A percentile compares a stretch with the other conserved stretches of the same genome.
Evolutionary conservation across 2,888 invertebrate genomes (phyloP).

Genomic region (Anoplius nigerrimus): DNA sequence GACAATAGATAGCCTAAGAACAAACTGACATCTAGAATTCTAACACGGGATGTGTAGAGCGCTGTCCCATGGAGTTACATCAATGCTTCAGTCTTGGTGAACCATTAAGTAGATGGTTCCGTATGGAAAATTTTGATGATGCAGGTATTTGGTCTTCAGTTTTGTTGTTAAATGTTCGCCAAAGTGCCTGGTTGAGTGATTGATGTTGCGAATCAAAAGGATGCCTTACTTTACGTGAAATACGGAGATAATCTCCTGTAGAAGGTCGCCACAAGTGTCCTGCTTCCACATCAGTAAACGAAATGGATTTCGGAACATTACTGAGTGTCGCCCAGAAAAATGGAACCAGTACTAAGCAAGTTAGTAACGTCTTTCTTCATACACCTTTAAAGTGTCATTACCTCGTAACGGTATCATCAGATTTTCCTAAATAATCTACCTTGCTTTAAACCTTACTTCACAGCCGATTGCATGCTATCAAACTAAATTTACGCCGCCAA

Average conservation of each 20-base stretch:
- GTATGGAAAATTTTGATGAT: conserved; percentile 4
- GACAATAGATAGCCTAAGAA: no score
- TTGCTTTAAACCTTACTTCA: conserved; percentile 42
- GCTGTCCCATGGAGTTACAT: no score
- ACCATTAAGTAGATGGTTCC: background rate
- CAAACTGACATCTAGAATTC: no score
- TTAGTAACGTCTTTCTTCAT: conserved; percentile 21
- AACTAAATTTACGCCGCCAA: conserved; percentile 88
- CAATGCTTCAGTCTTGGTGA: no score
- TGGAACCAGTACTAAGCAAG: conserved; percentile 70
- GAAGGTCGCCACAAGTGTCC: background rate
- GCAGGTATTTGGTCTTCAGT: background rate
- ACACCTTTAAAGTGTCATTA: background rate
- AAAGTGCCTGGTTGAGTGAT: background rate
- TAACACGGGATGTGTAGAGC: no score
- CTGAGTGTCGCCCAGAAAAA: conserved; percentile 81
- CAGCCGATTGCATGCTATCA: conserved; percentile 81
- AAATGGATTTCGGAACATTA: conserved; percentile 80
- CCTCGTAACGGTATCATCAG: background rate
- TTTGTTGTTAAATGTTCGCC: conserved; percentile 1
- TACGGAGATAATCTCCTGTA: background rate
- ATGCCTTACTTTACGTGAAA: conserved; percentile 1
- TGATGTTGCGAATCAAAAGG: background rate
- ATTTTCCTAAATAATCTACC: conserved; percentile 5
- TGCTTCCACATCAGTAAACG: conserved; percentile 6